Percentiles rank a stretch among this genome's conserved stretches.
phyloP scores from a whole-genome alignment of 2,113 vertebrate genomes.

The Semicossyphus pulcher region DNA sequence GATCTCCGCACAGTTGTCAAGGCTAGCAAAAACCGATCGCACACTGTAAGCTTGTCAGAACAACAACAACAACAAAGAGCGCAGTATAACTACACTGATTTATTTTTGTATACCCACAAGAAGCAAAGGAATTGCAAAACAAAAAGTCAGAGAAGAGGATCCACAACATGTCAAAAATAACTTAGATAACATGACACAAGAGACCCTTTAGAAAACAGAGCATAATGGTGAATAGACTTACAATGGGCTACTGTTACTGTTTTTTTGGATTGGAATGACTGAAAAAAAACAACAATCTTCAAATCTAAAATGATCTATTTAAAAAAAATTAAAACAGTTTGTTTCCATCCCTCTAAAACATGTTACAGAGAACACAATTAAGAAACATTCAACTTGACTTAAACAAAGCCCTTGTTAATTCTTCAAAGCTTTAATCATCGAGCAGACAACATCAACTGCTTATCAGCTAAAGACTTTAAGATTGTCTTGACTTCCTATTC shows the following conservation, averaged over 20 bases:
- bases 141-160: conserved; percentile 6
- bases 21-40: conserved; percentile 14
- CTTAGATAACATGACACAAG: neutral
- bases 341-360: neutral
- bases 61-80: conserved; percentile 17
- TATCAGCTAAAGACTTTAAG: conserved; percentile 29
- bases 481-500: neutral
- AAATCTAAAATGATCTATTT: neutral
- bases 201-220: neutral
- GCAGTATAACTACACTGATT: conserved; percentile 1
- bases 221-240: neutral
- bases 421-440: conserved; percentile 28
- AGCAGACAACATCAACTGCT: conserved; percentile 31
- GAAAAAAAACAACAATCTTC: neutral
- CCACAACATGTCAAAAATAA: neutral
- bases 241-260: neutral
- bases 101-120: conserved; percentile 5
- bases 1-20: conserved; percentile 32
- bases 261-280: neutral
- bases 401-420: neutral
- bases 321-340: neutral
- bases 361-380: neutral
- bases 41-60: neutral
- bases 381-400: neutral
- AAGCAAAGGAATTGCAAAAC: neutral